Base-by-base conservation (phyloP, 2,888 invertebrate genomes). In the Agonum fuliginosum region DNA sequence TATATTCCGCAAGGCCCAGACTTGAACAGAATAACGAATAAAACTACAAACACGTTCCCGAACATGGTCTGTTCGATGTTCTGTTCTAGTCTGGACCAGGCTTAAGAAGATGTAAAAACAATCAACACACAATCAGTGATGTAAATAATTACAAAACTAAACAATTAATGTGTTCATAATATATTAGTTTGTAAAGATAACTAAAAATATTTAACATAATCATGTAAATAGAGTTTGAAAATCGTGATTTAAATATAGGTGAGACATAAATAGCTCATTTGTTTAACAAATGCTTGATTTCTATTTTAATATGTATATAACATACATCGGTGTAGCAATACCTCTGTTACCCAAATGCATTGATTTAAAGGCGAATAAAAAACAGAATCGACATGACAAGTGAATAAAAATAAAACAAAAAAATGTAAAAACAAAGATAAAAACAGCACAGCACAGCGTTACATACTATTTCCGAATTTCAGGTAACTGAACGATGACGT, bases 231-330 rank as follows among this genome's bases (percentile, higher is more conserved):
- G 69, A 69, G 69, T 27, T 43, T 69, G 69, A 46, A 43, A 70
- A 19, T 65, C 17, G 27, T 22, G 3, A 62, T 62, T 46, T 24
- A 24, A 20, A 54, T 54, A 54, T 30, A 5, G 30, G 17, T 62
- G 58, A 30, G 58, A 62, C 58, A 12, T 62, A 62, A 27, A 62
- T 17, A 30, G 58, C 30, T 62, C 30, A 62, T 67, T 67, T 67
- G 37, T 41, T 37, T 58, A 72, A 72, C 72, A 54, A 54, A 34
- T 72, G 54, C 58, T 41, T 54, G 22, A 12, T 70, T 62, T 27
- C 17, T 22, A 12, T 70, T 73, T 67, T 75, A 75, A 75, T 67
- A 75, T 67, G 75, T 75, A 48, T 46, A 75, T 46, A 75, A 75
- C 48, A 75, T 65, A 67, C 75, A 73, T 41, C 58, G 37, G 41